A percentile compares a stretch with the other conserved stretches of the same genome.
Evolutionary conservation across 2,797 vertebrate genomes (phyloP).

Genomic region (Erpetoichthys calabaricus): DNA sequence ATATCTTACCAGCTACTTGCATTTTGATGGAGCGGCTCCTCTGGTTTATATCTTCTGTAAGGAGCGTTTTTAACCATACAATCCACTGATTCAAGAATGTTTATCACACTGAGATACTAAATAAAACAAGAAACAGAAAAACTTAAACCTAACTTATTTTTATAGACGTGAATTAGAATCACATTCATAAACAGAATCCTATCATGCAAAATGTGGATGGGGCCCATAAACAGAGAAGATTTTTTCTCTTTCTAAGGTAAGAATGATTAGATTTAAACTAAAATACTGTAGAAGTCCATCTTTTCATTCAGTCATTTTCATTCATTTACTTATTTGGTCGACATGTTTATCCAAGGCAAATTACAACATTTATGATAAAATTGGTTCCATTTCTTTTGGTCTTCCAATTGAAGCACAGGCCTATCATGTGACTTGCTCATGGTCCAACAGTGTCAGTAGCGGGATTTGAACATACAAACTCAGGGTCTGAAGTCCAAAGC

Average conservation of each 20-base stretch:
- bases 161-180: neutral
- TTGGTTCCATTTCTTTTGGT: neutral
- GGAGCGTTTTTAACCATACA: constrained; percentile 81
- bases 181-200: neutral
- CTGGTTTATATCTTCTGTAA: constrained; percentile 78
- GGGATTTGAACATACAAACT: too few relatives aligned
- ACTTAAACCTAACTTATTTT: neutral
- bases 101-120: constrained; percentile 82
- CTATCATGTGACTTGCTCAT: constrained; percentile 1
- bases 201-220: too few relatives aligned
- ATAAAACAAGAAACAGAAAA: constrained; percentile 16
- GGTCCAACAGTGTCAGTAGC: too few relatives aligned
- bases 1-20: constrained; percentile 60
- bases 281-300: too few relatives aligned
- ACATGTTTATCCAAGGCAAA: too few relatives aligned
- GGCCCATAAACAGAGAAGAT: too few relatives aligned
- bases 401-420: neutral
- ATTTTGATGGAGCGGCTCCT: constrained; percentile 46
- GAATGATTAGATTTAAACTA: too few relatives aligned
- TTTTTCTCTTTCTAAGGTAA: too few relatives aligned
- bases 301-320: too few relatives aligned
- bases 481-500: too few relatives aligned
- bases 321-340: too few relatives aligned
- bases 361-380: too few relatives aligned
- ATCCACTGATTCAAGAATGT: constrained; percentile 79